Base-by-base conservation (phyloP, 64 coral and sea anemone genomes). In the Dendrophyllia cribrosa region DNA sequence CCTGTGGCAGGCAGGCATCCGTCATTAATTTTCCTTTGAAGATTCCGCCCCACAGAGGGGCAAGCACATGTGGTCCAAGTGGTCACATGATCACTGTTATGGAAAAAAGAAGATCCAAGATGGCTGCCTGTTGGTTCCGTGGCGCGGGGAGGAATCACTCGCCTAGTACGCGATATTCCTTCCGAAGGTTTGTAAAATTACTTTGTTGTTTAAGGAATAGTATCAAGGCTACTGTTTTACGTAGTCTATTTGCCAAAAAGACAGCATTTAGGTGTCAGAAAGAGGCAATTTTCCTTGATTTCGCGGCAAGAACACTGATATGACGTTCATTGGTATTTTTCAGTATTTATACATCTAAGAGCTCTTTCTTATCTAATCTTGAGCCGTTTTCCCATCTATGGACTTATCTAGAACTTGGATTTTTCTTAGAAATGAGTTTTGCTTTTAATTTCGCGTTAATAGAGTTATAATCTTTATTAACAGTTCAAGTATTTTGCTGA, bases 31-130 rank as follows among this genome's bases (percentile, higher is more conserved):
- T 59, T 11, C 5, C 58, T 82, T 45, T 13, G 13, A 79, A 59
- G 22, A 23, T 7, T 82, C 59, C 59, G 17, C 59, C 80, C 47
- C 43, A 24, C 13, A 43, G 13, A 13, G 34, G 60, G 45, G 17
- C 16, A 17, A 61, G 58, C 58, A 84, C 44, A 84, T 84, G 61
- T 66, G 63, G 44, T 16, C n/a, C 60, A 59, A 63, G 24, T 34
- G 44, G 62, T 84, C 80, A 84, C 80, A 84, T 84, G 80, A 84
- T 66, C 80, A 50, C 43, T 67, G 80, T 84, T 84, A 67, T 84
- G 60, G 60, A 50, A 44, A 44, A 82, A 84, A 65, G 46, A 67
- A 84, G 80, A 84, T 84, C 80, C 10, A 84, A 84, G 61, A 84
- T 84, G 80, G 80, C 80, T 49, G 61, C 17, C 14, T 84, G 6